Evolutionary conservation across 2,797 vertebrate species (phyloP).

Genomic region (Macropus fuliginosus): DNA sequence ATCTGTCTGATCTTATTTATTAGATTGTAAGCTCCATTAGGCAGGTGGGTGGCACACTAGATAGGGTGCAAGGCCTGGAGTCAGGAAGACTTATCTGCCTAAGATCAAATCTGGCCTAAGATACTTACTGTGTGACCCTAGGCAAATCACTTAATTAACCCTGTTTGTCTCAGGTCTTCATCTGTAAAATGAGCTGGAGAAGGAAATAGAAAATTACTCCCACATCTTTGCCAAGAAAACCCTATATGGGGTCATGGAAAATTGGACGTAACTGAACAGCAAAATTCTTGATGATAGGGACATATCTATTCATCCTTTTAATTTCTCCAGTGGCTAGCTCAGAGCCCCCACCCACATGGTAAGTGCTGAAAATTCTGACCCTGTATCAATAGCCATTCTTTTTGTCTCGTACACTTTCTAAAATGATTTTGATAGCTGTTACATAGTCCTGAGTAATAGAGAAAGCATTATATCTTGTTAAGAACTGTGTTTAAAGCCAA

Average conservation of each 20-base stretch:
- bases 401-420: neutral
- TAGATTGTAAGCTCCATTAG: neutral
- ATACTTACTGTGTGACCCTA: neutral
- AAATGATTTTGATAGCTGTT: neutral
- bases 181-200: neutral
- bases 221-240: neutral
- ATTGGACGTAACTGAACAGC: neutral
- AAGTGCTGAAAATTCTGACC: neutral
- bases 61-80: neutral
- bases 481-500: neutral
- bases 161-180: neutral
- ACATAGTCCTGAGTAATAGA: neutral
- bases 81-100: neutral
- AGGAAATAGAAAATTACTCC: neutral
- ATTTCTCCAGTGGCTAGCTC: neutral
- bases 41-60: neutral
- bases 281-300: neutral
- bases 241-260: neutral
- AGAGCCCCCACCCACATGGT: neutral
- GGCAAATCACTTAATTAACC: neutral
- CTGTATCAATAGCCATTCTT: neutral
- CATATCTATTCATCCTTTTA: neutral
- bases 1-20: neutral
- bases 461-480: neutral
- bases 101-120: neutral